phyloP scores from a whole-genome alignment of 2,113 vertebrate species.

The Hippocampus abdominalis region DNA sequence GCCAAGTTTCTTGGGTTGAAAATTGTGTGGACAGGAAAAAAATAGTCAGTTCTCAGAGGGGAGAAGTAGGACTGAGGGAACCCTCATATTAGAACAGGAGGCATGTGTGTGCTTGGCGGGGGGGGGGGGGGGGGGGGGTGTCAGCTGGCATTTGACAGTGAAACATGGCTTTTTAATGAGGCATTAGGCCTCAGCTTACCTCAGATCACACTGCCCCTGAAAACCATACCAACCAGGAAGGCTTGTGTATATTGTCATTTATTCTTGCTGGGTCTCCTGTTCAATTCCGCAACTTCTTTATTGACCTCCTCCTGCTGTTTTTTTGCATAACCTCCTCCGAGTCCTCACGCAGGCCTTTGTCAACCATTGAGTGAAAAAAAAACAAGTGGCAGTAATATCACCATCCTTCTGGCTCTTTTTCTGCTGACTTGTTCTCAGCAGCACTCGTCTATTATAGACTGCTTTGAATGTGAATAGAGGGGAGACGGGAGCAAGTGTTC shows the following conservation, averaged over 20 bases:
- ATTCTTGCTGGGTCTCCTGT: constrained; percentile 9
- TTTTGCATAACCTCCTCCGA: constrained; percentile 47
- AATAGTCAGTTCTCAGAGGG: constrained; percentile 34
- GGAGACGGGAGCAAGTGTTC: constrained; percentile 55
- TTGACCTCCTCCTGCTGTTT: constrained; percentile 50
- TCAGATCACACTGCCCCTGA: constrained; percentile 37
- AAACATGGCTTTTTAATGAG: constrained; percentile 75
- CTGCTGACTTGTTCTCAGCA: constrained; percentile 47
- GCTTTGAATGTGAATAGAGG: constrained; percentile 67
- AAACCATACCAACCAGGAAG: constrained; percentile 31
- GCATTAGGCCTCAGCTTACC: constrained; percentile 64
- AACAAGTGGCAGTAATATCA: constrained; percentile 43
- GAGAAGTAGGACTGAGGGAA: constrained; percentile 34
- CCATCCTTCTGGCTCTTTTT: constrained; percentile 48
- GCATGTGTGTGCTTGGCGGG: constrained; percentile 16
- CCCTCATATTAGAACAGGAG: constrained; percentile 41
- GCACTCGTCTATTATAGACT: constrained; percentile 56
- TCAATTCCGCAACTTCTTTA: constrained; percentile 36
- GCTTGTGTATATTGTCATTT: constrained; percentile 22
- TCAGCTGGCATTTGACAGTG: constrained; percentile 72
- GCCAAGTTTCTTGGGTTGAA: constrained; percentile 29
- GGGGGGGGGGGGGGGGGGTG: constrained; percentile 8
- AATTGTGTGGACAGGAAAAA: constrained; percentile 49
- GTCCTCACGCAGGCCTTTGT: constrained; percentile 40
- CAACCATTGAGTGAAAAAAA: constrained; percentile 39